phyloP scores from a whole-genome alignment of 2,113 vertebrate genomes.

The Rhegmatorhina hoffmannsi region DNA sequence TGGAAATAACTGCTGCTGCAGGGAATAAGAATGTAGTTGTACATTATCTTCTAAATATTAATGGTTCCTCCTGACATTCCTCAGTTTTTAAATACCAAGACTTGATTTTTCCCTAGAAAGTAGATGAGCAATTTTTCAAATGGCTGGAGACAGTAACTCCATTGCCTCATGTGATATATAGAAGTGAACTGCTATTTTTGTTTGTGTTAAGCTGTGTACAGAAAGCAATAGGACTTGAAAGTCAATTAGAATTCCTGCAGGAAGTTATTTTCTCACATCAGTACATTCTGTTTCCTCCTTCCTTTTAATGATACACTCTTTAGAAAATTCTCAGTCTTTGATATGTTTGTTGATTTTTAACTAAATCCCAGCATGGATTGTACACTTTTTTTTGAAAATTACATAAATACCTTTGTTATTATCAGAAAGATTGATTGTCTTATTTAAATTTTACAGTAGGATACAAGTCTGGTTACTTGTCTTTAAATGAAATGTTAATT shows the following conservation, averaged over 20 bases:
- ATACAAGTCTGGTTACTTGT: not conserved
- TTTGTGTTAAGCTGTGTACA: not conserved
- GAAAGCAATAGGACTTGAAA: not conserved
- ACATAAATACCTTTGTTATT: not conserved
- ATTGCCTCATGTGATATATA: not conserved
- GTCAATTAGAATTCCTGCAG: not conserved
- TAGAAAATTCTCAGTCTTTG: not conserved
- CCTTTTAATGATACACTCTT: not conserved
- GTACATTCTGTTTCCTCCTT: not conserved
- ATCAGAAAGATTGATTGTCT: not conserved
- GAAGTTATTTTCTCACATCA: not conserved
- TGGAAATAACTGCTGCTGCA: not conserved
- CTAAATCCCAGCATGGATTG: not conserved
- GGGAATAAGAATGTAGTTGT: not conserved
- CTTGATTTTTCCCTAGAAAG: not conserved
- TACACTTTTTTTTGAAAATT: not conserved
- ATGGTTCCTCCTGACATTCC: not conserved
- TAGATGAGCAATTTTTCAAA: not conserved
- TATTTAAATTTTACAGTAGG: not conserved
- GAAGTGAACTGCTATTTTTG: not conserved
- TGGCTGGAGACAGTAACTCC: not conserved
- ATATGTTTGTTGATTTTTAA: not conserved
- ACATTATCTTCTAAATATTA: not conserved
- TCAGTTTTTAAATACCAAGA: not conserved
- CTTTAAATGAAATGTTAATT: not conserved